Evolutionary conservation across 2,113 vertebrate genomes (phyloP), one percentile per base, ranked within the genome.

Genomic region (Nycticorax nycticorax): DNA sequence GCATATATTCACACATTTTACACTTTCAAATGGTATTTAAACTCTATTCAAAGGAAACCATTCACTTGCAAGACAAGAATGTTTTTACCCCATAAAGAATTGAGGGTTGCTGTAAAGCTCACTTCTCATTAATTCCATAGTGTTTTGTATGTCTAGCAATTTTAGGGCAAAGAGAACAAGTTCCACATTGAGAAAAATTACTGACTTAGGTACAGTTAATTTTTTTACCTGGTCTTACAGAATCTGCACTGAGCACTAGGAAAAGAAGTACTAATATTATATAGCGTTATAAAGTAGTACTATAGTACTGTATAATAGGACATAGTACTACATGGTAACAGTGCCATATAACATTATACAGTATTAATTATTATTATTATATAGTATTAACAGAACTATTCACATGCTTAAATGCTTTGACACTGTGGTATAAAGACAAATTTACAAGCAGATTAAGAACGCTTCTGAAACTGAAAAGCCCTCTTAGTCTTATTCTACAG

Each of bases 1-100:
- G 41, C 32, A 79, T 13, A 33, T 0, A 4, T 35, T 56, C 33
- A 78, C 30, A 52, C 0, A 0, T 24, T 67, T 60, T 71, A 82
- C 30, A 28, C 35, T 57, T 89, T 81, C 24, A 88, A 85, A 32
- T 68, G n/a, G 4, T 30, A 73, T 33, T 72, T 78, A 37, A 75
- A 45, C 18, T 48, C n/a, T 26, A 62, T 22, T 68, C 26, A 39
- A 66, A 85, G 48, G 45, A 80, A 91, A 82, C 14, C 8, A 48
- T 28, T 80, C 33, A 69, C 27, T 50, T 20, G 55, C 53, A 79
- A 12, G 22, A 35, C 19, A 75, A 66, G 48, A 90, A 85, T 2
- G 2, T 50, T 66, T 76, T 77, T 47, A 64, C 6, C 14, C 7
- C 28, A 33, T 6, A 47, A 57, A 52, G 26, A 85, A 73, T 1